These are phyloP conservation scores for Euleptes europaea DNA, from an alignment of 2,113 vertebrate genomes.

Conservation along the genomic window DNA sequence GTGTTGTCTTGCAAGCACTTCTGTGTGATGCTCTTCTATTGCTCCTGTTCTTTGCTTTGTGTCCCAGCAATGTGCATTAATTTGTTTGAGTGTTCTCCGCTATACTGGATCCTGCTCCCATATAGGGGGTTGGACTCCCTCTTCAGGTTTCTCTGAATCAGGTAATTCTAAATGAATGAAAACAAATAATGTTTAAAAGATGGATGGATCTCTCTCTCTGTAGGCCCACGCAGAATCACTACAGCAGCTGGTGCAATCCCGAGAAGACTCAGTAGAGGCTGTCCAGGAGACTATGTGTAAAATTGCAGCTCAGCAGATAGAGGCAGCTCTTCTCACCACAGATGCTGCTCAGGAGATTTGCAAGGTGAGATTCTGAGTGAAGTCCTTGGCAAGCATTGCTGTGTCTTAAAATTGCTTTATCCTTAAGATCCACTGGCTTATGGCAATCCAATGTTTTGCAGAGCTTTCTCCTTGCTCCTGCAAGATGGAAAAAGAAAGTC, in stretches of 20 bases:
- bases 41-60: neutral
- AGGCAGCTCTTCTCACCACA: slow-evolving; percentile 74
- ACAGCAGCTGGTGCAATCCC: slow-evolving; percentile 79
- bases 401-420: neutral
- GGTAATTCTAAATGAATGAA: neutral
- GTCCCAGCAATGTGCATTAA: neutral
- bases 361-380: slow-evolving; percentile 76
- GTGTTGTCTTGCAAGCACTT: too few species aligned
- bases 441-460: neutral
- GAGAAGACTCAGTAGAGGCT: slow-evolving; percentile 77
- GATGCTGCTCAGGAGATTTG: slow-evolving; percentile 82
- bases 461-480: neutral
- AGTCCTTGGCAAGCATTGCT: neutral
- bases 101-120: too few species aligned
- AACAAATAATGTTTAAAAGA: neutral
- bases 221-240: slow-evolving; percentile 86
- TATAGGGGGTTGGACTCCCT: neutral
- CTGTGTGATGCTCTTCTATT: too few species aligned
- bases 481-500: neutral
- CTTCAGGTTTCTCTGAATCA: neutral
- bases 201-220: too few species aligned
- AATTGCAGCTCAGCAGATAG: slow-evolving; percentile 84
- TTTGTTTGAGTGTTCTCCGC: too few species aligned
- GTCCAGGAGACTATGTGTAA: slow-evolving; percentile 80
- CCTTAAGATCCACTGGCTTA: neutral